phyloP scores from a whole-genome alignment of 1,140 invertebrate genomes.

The Hermetia illucens region DNA sequence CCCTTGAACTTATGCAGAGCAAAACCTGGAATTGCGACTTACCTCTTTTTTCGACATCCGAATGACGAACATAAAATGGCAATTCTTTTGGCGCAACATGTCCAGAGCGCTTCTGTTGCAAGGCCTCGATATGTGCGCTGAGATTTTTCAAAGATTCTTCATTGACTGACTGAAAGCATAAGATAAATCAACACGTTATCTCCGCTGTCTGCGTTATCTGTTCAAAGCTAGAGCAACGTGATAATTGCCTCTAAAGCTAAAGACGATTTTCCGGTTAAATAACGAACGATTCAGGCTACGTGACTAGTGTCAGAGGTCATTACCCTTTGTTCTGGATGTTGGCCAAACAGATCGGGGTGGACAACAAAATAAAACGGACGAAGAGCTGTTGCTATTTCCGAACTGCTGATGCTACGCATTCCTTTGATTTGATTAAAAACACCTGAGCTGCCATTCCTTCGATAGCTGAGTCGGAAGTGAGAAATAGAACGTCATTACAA shows the following conservation, averaged over 20 bases:
- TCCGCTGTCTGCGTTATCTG: constrained; percentile 1
- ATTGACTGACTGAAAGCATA: constrained; percentile 58
- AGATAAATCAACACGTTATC: no score
- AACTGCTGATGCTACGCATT: no score
- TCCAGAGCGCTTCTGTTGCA: constrained; percentile 45
- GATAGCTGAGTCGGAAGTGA: no score
- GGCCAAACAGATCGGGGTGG: constrained; percentile 88
- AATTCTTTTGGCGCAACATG: constrained; percentile 39
- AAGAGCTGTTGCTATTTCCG: constrained; percentile 75
- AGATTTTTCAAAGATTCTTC: constrained; percentile 80
- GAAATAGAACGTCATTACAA: no score
- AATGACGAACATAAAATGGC: constrained; percentile 60
- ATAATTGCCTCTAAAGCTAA: constrained; percentile 9
- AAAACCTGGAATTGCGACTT: neutral
- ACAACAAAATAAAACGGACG: constrained; percentile 90
- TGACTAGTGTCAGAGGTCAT: no score
- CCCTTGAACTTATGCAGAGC: neutral
- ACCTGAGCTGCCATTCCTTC: no score
- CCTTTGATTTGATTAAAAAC: no score
- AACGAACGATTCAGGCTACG: no score
- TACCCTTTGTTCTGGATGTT: constrained; percentile 76
- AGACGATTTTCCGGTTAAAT: constrained; percentile 5
- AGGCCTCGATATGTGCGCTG: constrained; percentile 64
- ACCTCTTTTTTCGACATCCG: constrained; percentile 30
- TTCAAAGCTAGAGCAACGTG: neutral